phyloP scores from a whole-genome alignment of 2,888 invertebrate species.

The Empis livida region DNA sequence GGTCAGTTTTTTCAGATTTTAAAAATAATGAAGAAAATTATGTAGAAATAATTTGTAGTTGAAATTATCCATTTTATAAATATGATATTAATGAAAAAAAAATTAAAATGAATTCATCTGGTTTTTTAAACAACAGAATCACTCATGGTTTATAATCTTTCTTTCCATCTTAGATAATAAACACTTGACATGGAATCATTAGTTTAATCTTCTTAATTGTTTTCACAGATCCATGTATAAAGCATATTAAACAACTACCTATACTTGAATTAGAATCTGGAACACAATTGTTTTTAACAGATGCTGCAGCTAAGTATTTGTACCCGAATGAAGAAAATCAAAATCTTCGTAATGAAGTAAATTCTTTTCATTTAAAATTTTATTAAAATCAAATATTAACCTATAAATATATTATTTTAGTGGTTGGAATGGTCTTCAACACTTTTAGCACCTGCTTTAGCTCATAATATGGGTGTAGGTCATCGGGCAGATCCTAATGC shows the following conservation, averaged over 20 bases:
- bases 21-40: too few relatives aligned
- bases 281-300: slow-evolving; percentile 53
- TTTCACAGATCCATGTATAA: slow-evolving; percentile 36
- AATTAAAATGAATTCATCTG: too few relatives aligned
- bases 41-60: too few relatives aligned
- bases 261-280: slow-evolving; percentile 49
- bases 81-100: too few relatives aligned
- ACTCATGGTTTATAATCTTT: too few relatives aligned
- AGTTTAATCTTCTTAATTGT: neutral
- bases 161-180: too few relatives aligned
- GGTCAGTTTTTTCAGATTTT: too few relatives aligned
- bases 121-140: too few relatives aligned
- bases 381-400: slow-evolving; percentile 9
- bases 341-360: slow-evolving; percentile 32
- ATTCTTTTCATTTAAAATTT: too few relatives aligned
- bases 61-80: too few relatives aligned
- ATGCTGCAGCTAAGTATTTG: slow-evolving; percentile 55
- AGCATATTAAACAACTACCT: slow-evolving; percentile 50
- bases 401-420: slow-evolving; percentile 28
- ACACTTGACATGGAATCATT: too few relatives aligned
- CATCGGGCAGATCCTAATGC: slow-evolving; percentile 42
- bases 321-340: slow-evolving; percentile 38
- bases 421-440: slow-evolving; percentile 55
- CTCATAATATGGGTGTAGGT: slow-evolving; percentile 39
- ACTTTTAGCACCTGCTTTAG: slow-evolving; percentile 43